Evolutionary conservation across 2,113 vertebrate genomes (phyloP).

Genomic region (Myotis brandtii): DNA sequence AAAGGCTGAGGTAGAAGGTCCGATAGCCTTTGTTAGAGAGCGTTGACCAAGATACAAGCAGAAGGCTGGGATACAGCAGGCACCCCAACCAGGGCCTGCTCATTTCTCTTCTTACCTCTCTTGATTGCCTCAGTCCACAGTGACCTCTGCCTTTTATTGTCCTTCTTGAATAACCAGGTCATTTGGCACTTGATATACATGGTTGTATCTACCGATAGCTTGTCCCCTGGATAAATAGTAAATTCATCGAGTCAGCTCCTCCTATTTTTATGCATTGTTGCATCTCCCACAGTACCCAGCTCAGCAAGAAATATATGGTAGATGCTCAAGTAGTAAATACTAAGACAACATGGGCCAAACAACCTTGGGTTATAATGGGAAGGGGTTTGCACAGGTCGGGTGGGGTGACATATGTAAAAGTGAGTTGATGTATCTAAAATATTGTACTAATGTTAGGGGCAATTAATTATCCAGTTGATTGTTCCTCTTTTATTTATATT

Average conservation of each 20-base stretch:
- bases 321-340: background rate
- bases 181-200: background rate
- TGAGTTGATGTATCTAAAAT: background rate
- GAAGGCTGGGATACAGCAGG: background rate
- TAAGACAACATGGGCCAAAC: background rate
- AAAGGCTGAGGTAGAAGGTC: background rate
- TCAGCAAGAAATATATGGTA: background rate
- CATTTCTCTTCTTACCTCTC: background rate
- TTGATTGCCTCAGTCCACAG: background rate
- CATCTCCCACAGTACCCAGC: background rate
- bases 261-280: background rate
- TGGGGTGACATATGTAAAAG: background rate
- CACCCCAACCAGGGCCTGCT: no score
- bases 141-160: background rate
- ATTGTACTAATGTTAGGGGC: background rate
- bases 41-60: background rate
- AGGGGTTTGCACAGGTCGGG: background rate
- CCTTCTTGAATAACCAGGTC: background rate
- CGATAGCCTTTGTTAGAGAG: background rate
- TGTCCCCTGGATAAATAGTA: background rate
- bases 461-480: background rate
- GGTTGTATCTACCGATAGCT: background rate
- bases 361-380: background rate
- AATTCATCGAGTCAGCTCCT: background rate
- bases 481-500: background rate